These are phyloP conservation scores for Trinorchestia longiramus DNA, from an alignment of 1,140 invertebrate species.

Conservation along the genomic window DNA sequence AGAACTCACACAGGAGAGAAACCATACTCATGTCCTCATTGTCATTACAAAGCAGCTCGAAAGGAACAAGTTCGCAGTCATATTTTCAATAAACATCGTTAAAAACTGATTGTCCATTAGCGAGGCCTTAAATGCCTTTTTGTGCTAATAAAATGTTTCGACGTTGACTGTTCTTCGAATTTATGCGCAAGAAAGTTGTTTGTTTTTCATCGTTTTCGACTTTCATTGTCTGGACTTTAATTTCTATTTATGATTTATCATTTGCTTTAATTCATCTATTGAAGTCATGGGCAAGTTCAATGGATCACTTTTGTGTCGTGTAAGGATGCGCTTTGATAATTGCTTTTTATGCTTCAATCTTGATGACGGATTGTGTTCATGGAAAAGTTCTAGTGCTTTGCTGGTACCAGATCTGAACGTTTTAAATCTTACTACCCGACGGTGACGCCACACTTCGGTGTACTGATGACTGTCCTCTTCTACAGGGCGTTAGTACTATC, in stretches of 20 bases:
- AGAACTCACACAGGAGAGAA: conserved; percentile 73
- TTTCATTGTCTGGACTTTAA: background rate
- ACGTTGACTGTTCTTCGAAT: background rate
- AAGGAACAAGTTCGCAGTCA: conserved; percentile 66
- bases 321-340: background rate
- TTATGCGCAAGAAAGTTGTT: background rate
- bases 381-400: background rate
- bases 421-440: background rate
- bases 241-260: background rate
- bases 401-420: background rate
- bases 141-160: background rate
- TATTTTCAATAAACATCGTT: conserved; percentile 61
- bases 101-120: background rate
- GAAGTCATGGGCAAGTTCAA: background rate
- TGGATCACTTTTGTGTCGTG: background rate
- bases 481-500: conserved; percentile 25
- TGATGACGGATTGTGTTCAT: background rate
- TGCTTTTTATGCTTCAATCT: background rate
- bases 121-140: background rate
- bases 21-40: conserved; percentile 71
- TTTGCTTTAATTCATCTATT: background rate
- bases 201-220: background rate
- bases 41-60: conserved; percentile 68
- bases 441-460: background rate
- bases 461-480: conserved; percentile 34